phyloP scores from a whole-genome alignment of 1,140 invertebrate species.

The Papilio polytes region DNA sequence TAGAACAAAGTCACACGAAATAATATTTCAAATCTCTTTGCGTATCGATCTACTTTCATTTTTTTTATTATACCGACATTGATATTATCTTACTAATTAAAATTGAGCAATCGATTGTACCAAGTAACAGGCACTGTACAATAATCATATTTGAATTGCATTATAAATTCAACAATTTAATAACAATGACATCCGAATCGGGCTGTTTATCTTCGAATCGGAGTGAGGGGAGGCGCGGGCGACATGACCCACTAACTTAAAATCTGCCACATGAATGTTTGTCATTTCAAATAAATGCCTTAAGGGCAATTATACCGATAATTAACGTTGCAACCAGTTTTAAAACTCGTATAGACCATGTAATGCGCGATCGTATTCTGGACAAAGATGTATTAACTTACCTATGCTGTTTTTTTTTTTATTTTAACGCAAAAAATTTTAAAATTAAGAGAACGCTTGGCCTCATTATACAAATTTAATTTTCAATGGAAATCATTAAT shows the following conservation, averaged over 20 bases:
- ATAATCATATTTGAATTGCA: constrained; percentile 39
- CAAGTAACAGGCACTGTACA: background rate
- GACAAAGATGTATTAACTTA: background rate
- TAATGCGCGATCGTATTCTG: constrained; percentile 19
- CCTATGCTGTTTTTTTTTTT: background rate
- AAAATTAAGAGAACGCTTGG: background rate
- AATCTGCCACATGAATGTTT: constrained; percentile 14
- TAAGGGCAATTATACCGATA: constrained; percentile 27
- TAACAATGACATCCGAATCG: constrained; percentile 1
- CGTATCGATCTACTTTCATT: constrained; percentile 1
- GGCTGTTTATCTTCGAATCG: constrained; percentile 8
- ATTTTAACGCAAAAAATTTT: background rate
- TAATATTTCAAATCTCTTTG: background rate
- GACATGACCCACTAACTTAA: constrained; percentile 29
- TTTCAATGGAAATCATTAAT: background rate
- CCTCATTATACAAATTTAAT: background rate
- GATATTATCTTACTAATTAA: constrained; percentile 35
- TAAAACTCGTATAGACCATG: constrained; percentile 18
- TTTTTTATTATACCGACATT: background rate
- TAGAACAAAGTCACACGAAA: background rate
- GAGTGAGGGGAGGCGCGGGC: background rate
- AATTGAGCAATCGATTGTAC: constrained; percentile 11
- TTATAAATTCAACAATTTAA: constrained; percentile 47
- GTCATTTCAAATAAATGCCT: constrained; percentile 35
- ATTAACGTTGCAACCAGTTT: constrained; percentile 33